Conservation (phyloP, 2,113 vertebrate species). For the Apodemus speciosus region DNA sequence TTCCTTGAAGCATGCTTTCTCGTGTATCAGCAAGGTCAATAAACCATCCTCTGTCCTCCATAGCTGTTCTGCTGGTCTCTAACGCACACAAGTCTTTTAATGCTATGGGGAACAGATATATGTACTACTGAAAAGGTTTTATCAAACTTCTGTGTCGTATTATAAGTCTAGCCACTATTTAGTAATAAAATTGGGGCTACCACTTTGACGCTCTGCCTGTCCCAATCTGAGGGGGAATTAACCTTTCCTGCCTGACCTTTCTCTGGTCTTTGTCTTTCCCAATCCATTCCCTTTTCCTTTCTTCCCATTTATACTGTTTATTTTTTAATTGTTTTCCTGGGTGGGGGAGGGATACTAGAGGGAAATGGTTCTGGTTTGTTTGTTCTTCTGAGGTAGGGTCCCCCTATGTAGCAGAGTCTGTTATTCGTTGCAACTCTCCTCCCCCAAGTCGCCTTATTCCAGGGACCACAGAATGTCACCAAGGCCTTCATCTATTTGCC, state of each 20-base stretch:
- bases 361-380: background rate
- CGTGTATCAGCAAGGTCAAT: background rate
- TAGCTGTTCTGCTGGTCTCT: background rate
- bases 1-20: background rate
- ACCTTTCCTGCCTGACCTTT: background rate
- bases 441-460: background rate
- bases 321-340: background rate
- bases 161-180: background rate
- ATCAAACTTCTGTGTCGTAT: background rate
- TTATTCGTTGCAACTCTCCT: background rate
- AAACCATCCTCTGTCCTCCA: background rate
- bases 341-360: too few species aligned
- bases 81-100: background rate
- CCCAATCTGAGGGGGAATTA: background rate
- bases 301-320: background rate
- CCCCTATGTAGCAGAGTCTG: background rate
- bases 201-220: background rate
- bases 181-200: too few species aligned
- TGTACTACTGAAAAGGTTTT: background rate
- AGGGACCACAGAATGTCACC: background rate
- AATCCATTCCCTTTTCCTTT: background rate
- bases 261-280: background rate
- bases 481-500: background rate
- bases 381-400: background rate
- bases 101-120: background rate